Percentiles rank a stretch among this genome's conserved stretches.
These are phyloP conservation scores for Takifugu ocellatus DNA, from an alignment of 2,797 vertebrate genomes.

Conservation along the genomic window DNA sequence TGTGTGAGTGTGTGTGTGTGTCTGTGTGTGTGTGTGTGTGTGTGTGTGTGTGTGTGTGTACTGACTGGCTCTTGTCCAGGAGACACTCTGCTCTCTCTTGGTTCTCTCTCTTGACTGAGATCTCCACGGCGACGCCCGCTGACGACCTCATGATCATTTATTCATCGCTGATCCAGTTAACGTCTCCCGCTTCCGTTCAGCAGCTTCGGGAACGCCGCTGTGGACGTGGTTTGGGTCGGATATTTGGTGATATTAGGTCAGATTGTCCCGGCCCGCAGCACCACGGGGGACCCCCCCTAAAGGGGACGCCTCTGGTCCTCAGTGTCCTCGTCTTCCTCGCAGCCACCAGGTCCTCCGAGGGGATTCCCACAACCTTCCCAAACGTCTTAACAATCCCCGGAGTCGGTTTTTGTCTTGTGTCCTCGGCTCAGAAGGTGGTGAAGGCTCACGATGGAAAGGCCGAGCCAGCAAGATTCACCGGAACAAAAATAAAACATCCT, in stretches of 20 bases:
- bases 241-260: not conserved
- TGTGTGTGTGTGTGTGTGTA: conserved; percentile 14
- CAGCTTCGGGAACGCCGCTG: not conserved
- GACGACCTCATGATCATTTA: conserved; percentile 30
- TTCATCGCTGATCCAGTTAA: conserved; percentile 20
- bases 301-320: too few species aligned
- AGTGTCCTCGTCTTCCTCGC: too few species aligned
- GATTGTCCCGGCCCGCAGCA: too few species aligned
- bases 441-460: too few species aligned
- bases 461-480: too few species aligned
- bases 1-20: conserved; percentile 48
- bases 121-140: conserved; percentile 3
- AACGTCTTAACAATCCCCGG: too few species aligned
- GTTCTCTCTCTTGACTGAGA: conserved; percentile 13
- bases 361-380: too few species aligned
- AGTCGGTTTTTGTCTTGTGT: too few species aligned
- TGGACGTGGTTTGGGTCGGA: not conserved
- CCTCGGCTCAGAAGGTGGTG: too few species aligned
- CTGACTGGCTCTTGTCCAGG: conserved; percentile 22
- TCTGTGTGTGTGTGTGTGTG: conserved; percentile 18
- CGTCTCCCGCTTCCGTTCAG: not conserved
- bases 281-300: too few species aligned
- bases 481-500: too few species aligned
- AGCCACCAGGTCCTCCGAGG: too few species aligned
- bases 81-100: conserved; percentile 11